Percentiles rank a stretch among this genome's conserved stretches.
These are phyloP conservation scores for Catonia carolina DNA, from an alignment of 2,888 invertebrate genomes.

Conservation along the genomic window DNA sequence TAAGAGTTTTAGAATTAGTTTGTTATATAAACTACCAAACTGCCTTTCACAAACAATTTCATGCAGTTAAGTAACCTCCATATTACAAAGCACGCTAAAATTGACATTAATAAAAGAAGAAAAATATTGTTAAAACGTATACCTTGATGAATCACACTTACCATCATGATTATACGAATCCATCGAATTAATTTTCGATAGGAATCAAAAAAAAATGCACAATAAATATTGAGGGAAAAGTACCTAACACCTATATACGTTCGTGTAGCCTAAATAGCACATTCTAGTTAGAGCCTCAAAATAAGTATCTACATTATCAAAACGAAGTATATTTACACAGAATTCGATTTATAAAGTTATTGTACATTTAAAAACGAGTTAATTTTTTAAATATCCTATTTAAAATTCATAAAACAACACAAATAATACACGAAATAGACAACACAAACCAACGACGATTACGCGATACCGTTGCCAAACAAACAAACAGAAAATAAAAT, in stretches of 20 bases:
- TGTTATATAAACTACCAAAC: too few relatives aligned
- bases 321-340: too few relatives aligned
- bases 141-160: background rate
- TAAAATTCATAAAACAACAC: background rate
- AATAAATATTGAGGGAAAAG: background rate
- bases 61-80: too few relatives aligned
- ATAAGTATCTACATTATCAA: too few relatives aligned
- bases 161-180: slow-evolving; percentile 12
- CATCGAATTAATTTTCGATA: slow-evolving; percentile 1
- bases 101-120: too few relatives aligned
- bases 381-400: background rate
- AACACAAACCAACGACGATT: too few relatives aligned
- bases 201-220: background rate
- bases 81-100: too few relatives aligned
- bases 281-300: background rate
- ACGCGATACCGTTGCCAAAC: background rate
- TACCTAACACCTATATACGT: background rate
- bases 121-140: too few relatives aligned
- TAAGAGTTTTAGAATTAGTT: too few relatives aligned
- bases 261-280: background rate
- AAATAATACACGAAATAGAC: background rate
- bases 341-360: too few relatives aligned
- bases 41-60: too few relatives aligned
- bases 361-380: background rate
- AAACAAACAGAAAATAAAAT: too few relatives aligned